Base-by-base conservation (phyloP, 2,797 vertebrate genomes). In the Notamacropus eugenii region DNA sequence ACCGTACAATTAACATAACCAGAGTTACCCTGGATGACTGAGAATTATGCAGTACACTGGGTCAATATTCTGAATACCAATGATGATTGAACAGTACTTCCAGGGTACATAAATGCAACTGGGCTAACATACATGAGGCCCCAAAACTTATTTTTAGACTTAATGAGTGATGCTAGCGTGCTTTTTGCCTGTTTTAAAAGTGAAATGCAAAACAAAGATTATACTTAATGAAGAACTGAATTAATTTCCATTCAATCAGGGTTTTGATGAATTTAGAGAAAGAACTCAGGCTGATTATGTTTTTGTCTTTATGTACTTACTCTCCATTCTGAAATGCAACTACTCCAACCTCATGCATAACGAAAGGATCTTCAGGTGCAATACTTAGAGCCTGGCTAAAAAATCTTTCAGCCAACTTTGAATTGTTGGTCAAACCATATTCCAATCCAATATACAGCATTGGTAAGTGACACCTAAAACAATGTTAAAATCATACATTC, bases 281-380 rank as follows among this genome's bases (percentile, higher is more conserved):
- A 94, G 29, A 93, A 94, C 54, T 22, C 0, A 28, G 0, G 1
- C 34, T 94, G 93, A 95, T 29, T 0, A 90, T 19, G 93, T 93
- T 28, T 0, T 2, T 82, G n/a, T 40, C 59, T 94, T 74, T 58
- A 9, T 1, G 94, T 97, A 99, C 99, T 99, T 99, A 99, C 99
- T 99, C 99, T 99, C 99, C 99, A 74, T 99, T 99, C 96, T 99
- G 99, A 99, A 99, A 99, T n/a, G 99, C 99, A 58, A 99, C 99
- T 97, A 99, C 99, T 0, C 99, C 99, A 96, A 99, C 99, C 98
- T 99, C 99, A 19, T 99, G 99, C 98, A 99, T 99, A 96, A 99
- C 99, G 93, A 99, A 99, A 0, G 99, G 99, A 97, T 99, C 99
- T 98, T 99, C 99, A 0, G 99, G 99, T 19, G 99, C 99, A 28